Evolutionary conservation across 2,113 vertebrate species (phyloP).

Genomic region (Dicentrarchus labrax): DNA sequence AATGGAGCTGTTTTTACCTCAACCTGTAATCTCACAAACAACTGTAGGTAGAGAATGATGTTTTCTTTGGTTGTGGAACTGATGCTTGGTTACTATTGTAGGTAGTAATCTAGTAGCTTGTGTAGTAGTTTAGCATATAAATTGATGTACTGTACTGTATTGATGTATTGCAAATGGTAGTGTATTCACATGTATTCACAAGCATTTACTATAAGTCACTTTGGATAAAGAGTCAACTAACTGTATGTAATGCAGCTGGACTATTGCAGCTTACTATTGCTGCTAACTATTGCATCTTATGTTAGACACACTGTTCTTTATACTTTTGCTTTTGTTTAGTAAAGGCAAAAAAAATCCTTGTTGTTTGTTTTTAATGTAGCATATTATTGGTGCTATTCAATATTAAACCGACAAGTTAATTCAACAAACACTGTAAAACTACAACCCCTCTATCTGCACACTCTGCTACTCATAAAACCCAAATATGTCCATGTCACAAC

Average conservation of each 20-base stretch:
- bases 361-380: not conserved
- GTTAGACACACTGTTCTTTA: not conserved
- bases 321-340: not conserved
- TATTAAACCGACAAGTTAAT: slow-evolving; percentile 7
- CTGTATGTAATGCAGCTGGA: not conserved
- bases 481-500: not conserved
- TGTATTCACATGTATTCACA: too few species aligned
- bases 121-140: too few species aligned
- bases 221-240: not conserved
- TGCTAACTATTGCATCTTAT: not conserved
- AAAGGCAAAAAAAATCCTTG: not conserved
- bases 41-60: not conserved
- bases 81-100: not conserved
- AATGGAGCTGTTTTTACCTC: too few species aligned
- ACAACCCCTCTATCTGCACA: not conserved
- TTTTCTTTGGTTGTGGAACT: not conserved
- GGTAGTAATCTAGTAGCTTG: not conserved
- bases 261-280: too few species aligned
- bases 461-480: slow-evolving; percentile 2
- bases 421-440: not conserved
- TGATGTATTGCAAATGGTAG: too few species aligned
- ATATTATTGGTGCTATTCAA: not conserved
- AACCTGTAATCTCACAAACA: not conserved
- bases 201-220: not conserved
- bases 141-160: too few species aligned